phyloP scores from a whole-genome alignment of 2,888 invertebrate genomes.

The Mayetiola destructor region DNA sequence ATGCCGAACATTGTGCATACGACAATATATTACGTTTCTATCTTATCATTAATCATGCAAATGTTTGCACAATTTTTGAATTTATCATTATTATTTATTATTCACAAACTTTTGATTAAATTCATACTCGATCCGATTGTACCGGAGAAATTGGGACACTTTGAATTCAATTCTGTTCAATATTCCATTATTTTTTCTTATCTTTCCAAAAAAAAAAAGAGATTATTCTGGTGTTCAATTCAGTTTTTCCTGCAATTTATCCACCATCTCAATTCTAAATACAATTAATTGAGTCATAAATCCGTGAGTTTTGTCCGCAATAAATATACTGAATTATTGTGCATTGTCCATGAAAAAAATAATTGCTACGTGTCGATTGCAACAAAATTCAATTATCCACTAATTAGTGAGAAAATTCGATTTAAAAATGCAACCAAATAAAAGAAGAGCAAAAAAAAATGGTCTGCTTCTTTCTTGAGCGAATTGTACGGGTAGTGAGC shows the following conservation, averaged over 20 bases:
- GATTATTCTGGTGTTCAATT: no score
- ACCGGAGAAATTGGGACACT: no score
- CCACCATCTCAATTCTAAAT: not conserved
- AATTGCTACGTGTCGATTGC: not conserved
- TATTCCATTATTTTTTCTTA: no score
- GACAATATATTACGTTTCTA: no score
- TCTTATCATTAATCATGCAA: no score
- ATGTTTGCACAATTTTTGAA: no score
- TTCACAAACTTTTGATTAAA: no score
- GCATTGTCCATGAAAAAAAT: not conserved
- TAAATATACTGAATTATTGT: not conserved
- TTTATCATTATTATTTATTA: no score
- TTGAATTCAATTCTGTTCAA: no score
- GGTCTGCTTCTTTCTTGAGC: not conserved
- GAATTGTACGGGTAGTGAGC: not conserved
- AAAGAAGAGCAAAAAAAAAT: not conserved
- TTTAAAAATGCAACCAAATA: not conserved
- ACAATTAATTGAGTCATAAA: not conserved
- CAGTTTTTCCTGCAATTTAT: not conserved
- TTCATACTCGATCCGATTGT: no score
- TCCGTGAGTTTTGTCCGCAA: not conserved
- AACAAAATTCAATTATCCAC: conserved; percentile 10
- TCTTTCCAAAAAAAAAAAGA: no score
- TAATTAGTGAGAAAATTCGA: not conserved
- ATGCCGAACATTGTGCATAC: no score